Base-by-base conservation (phyloP, 2,888 invertebrate species). In the Ceramica pisi region DNA sequence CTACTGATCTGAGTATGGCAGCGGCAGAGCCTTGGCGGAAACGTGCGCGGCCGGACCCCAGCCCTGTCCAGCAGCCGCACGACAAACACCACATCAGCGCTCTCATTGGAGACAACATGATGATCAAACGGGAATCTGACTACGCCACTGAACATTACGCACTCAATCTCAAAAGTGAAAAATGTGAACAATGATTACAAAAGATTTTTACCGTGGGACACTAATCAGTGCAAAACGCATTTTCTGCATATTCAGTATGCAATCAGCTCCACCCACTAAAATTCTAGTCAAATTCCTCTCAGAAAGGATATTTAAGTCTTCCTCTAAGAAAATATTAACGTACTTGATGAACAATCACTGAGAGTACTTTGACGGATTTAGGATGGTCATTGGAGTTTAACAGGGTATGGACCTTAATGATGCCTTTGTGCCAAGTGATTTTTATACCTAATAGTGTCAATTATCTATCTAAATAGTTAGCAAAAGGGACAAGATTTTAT, bases 1-100 rank as follows among this genome's bases (percentile, higher is more conserved):
- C 97, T 67, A 97, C 97, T 57, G 97, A 97, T 90, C 92, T 97
- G 81, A 97, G 97, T 89, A 97, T 97, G 96, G 94, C 94, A 41
- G 90, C 96, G n/a, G 89, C 94, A 12, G 96, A 95, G 83, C 95
- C 96, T 1, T 96, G 96, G 96, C 89, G 95, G 73, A 95, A 96
- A 83, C 92, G 96, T 48, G 93, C 94, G 82, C 91, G 95, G 76
- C 84, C 92, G 35, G 93, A 95, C 81, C 87, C 92, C 57, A 83
- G 90, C 38, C 85, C 91, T 7, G 80, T 85, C 41, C 85, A 89
- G 41, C 81, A 89, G 35, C 87, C 90, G 50, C 94, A 94, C 78
- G 96, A 96, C 89, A 96, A 96, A 87, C 96, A 96, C 84, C 95
- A 96, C 81, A 96, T 96, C 84, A 96, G 96, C 87, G 94, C 96